A percentile compares a stretch with the other conserved stretches of the same genome.
Evolutionary conservation across 2,113 vertebrate species (phyloP).

Genomic region (Tetrax tetrax): DNA sequence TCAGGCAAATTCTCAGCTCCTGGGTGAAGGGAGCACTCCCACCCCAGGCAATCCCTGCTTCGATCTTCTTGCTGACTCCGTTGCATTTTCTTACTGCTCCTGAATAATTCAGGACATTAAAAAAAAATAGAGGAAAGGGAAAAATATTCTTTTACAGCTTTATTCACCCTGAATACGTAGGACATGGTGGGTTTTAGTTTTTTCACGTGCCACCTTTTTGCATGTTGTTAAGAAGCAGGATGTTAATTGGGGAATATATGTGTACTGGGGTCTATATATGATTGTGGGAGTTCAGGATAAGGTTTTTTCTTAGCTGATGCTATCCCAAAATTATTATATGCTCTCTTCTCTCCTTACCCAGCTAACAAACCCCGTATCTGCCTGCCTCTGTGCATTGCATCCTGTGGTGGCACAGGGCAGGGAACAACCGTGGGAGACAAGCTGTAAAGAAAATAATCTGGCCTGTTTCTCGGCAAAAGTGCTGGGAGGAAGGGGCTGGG

Average conservation of each 20-base stretch:
- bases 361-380: not conserved
- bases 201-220: fast-evolving
- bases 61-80: not conserved
- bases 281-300: not conserved
- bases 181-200: not conserved
- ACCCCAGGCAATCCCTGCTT: not conserved
- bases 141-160: not conserved
- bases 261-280: fast-evolving
- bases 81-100: not conserved
- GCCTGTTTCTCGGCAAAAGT: not conserved
- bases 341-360: not conserved
- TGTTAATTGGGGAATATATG: fast-evolving
- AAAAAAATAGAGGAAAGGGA: not conserved
- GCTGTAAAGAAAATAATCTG: not conserved
- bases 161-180: not conserved
- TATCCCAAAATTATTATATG: not conserved
- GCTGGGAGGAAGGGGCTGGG: not conserved
- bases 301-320: not conserved
- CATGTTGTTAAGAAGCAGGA: not conserved
- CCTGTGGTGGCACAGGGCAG: not conserved
- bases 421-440: not conserved
- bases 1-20: not conserved
- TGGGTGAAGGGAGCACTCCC: not conserved
- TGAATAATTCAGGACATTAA: not conserved
- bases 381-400: not conserved